Evolutionary conservation across 2,113 vertebrate genomes (phyloP).

Genomic region (Channa argus): DNA sequence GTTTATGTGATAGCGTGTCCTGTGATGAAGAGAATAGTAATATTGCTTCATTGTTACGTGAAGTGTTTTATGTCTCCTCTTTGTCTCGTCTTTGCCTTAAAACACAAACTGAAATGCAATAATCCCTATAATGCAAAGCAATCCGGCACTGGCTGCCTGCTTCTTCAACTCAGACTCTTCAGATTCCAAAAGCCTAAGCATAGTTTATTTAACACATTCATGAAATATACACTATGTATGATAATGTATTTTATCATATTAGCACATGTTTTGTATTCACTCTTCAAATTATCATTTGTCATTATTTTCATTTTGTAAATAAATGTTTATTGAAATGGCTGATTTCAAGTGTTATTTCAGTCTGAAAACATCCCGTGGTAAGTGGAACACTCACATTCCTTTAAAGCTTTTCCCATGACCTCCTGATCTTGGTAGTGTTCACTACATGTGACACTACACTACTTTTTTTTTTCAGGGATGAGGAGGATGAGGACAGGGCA

Average conservation of each 20-base stretch:
- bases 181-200: constrained; percentile 45
- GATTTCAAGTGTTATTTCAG: constrained; percentile 12
- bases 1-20: constrained; percentile 66
- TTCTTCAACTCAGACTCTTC: constrained; percentile 47
- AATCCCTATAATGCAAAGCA: constrained; percentile 72
- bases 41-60: constrained; percentile 65
- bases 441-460: constrained; percentile 15
- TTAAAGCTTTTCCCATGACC: constrained; percentile 71
- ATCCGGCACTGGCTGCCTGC: constrained; percentile 59
- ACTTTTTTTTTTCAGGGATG: constrained; percentile 24
- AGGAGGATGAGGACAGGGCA: constrained; percentile 35
- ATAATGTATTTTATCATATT: constrained; percentile 81
- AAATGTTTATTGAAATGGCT: constrained; percentile 78
- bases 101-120: constrained; percentile 80
- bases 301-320: constrained; percentile 84
- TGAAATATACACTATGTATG: constrained; percentile 76
- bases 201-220: constrained; percentile 76
- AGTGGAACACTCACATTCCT: constrained; percentile 51
- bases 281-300: constrained; percentile 69
- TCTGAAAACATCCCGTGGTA: not conserved
- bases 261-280: constrained; percentile 80
- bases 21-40: constrained; percentile 66
- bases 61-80: constrained; percentile 68
- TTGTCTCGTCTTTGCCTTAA: constrained; percentile 76
- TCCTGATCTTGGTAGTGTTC: constrained; percentile 45